These are phyloP conservation scores for Tychaedon coryphoeus DNA, from an alignment of 2,113 vertebrate genomes.

Conservation along the genomic window DNA sequence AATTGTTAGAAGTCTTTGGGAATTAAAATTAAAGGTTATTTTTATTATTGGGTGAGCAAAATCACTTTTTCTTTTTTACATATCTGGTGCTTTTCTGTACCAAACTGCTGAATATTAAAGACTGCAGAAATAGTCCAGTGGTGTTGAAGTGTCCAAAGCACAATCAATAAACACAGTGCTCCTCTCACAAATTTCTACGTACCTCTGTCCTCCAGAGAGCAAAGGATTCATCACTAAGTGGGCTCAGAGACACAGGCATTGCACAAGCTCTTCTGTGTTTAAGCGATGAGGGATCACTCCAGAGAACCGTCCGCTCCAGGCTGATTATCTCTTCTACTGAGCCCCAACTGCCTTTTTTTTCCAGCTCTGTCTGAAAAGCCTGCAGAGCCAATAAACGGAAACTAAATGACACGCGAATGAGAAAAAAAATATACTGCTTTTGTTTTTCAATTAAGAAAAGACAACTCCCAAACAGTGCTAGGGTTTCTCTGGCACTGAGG, in stretches of 20 bases:
- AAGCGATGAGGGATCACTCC: neutral
- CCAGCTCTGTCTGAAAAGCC: neutral
- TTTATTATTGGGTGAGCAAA: neutral
- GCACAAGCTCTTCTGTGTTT: neutral
- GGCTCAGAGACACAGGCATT: neutral
- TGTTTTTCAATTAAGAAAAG: constrained; percentile 54
- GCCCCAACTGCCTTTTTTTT: neutral
- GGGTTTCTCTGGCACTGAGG: neutral
- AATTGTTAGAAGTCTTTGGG: neutral
- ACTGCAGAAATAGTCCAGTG: neutral
- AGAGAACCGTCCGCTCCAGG: neutral
- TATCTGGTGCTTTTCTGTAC: neutral
- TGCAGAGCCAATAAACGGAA: constrained; percentile 10
- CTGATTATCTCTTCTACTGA: constrained; percentile 9
- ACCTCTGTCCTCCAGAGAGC: neutral
- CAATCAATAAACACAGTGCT: neutral
- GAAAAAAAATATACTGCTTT: neutral
- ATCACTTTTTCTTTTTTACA: neutral
- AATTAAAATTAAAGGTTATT: neutral
- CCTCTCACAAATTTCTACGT: accelerated
- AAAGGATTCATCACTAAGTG: neutral
- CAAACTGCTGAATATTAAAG: neutral
- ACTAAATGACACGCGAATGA: neutral
- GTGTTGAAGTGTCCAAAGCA: neutral
- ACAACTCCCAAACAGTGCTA: constrained; percentile 6